Base-by-base conservation (phyloP, 2,888 invertebrate genomes). In the Lingula anatina region DNA sequence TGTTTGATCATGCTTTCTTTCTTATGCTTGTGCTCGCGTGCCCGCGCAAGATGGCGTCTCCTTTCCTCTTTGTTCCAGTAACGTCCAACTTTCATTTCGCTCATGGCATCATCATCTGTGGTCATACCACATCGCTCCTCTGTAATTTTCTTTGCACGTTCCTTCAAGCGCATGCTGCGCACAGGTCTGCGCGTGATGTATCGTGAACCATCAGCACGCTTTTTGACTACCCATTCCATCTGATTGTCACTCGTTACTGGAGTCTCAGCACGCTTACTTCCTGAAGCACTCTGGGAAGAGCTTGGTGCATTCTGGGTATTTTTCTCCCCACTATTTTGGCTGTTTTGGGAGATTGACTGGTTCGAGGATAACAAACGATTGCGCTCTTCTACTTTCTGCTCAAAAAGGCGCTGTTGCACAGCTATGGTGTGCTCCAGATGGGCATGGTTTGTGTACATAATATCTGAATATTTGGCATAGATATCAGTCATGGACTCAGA, bases 31-130 rank as follows among this genome's bases (percentile, higher is more conserved):
- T 85, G 80, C 66, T 86, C 86, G 42, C 82, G 80, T 1, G 86
- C 84, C 47, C 83, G 82, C 66, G 87, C 87, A 61, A 87, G 73
- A 61, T 89, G 88, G 39, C 83, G 80, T 64, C 86, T 87, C 2
- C 87, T 81, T 58, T 88, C 88, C 59, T 87, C 87, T 70, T 85
- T 84, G 3, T 83, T 83, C 86, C 88, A 88, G 70, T 87, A 89
- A 27, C 86, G 82, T 5, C 88, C 88, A 20, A 76, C 64, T 80
- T 88, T 89, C 53, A 88, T 79, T 69, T 88, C 88, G 15, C 87
- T 87, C 74, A 85, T 82, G 21, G 87, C 86, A 62, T 89, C 88
- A 62, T 89, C 88, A 68, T 89, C 88, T 0, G 86, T 86, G 1
- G 85, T 85, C 47, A 85, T 80, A 1, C 84, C 84, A 41, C 82